Evolutionary conservation across 2,797 vertebrate species (phyloP), one percentile per base, ranked within the genome.

Genomic region (Xenopus petersii): DNA sequence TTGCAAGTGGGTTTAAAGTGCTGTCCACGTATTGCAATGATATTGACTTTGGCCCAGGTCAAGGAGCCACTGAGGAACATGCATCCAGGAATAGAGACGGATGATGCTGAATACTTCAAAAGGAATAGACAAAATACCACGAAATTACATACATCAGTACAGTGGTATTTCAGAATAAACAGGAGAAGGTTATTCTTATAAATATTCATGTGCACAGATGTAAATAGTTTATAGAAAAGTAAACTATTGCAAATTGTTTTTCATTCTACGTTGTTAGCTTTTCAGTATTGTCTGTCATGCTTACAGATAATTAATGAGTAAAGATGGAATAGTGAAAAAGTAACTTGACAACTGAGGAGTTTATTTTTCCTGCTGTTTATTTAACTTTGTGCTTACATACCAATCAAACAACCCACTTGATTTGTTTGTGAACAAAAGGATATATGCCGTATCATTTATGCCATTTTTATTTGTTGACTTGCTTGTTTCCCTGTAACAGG

Each of bases 151-250:
- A 56, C 54, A 56, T 56, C 54, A 56, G 2, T 8, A 17, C 2
- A 24, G 11, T 24, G 59, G 17, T 24, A 61, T 30, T 61, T 61
- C 21, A 61, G 21, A 24, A 30, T 56, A 63, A 15, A 63, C 68
- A 80, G 85, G 80, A 63, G 84, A 84, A 85, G 81, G 84, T 82
- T 77, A 84, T 87, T 83, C 79, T 81, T 84, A 85, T 90, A 90
- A 89, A 90, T 90, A 91, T 89, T 90, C 86, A 89, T 87, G 83
- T 82, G 84, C 83, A 77, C 81, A 86, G 85, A 84, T 86, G 86
- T 87, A 88, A 91, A 89, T 88, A 84, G 84, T 84, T 89, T 88
- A 84, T 83, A 86, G 84, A 84, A 84, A 81, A 83, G 64, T 83
- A 86, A 89, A 83, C 80, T 82, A 82, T 84, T 84, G 82, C 81